Evolutionary conservation across 2,113 vertebrate genomes (phyloP).

Genomic region (Hippocampus zosterae): DNA sequence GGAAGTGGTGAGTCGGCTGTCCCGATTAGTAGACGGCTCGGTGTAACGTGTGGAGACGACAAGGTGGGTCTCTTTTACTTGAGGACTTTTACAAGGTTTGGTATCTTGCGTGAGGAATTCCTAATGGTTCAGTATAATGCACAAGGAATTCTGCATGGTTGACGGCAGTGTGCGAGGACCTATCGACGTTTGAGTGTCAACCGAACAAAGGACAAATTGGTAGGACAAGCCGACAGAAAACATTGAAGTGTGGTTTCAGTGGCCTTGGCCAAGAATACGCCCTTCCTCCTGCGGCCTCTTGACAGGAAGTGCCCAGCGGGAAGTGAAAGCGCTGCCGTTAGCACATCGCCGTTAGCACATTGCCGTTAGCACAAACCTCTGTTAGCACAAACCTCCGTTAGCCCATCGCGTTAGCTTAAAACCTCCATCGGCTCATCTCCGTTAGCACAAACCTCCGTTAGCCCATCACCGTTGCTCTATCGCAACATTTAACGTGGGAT

Average conservation of each 20-base stretch:
- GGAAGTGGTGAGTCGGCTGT: slow-evolving; percentile 5
- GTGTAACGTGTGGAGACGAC: not conserved
- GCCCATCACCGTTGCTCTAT: not conserved
- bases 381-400: not conserved
- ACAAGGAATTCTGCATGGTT: not conserved
- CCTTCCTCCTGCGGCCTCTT: not conserved
- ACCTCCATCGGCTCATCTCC: not conserved
- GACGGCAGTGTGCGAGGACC: not conserved
- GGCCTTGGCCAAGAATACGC: not conserved
- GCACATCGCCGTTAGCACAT: not conserved
- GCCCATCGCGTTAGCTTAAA: not conserved
- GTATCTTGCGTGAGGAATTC: not conserved
- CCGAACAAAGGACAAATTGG: not conserved
- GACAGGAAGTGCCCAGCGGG: slow-evolving; percentile 2
- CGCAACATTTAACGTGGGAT: not conserved
- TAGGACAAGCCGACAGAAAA: not conserved
- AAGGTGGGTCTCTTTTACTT: not conserved
- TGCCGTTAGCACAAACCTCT: not conserved
- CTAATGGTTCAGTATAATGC: not conserved
- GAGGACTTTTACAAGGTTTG: not conserved
- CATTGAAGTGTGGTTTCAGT: not conserved
- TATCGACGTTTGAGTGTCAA: not conserved
- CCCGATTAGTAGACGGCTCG: not conserved
- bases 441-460: not conserved
- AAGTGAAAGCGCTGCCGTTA: slow-evolving; percentile 9